phyloP scores from a whole-genome alignment of 2,113 vertebrate species.

The Progne subis region DNA sequence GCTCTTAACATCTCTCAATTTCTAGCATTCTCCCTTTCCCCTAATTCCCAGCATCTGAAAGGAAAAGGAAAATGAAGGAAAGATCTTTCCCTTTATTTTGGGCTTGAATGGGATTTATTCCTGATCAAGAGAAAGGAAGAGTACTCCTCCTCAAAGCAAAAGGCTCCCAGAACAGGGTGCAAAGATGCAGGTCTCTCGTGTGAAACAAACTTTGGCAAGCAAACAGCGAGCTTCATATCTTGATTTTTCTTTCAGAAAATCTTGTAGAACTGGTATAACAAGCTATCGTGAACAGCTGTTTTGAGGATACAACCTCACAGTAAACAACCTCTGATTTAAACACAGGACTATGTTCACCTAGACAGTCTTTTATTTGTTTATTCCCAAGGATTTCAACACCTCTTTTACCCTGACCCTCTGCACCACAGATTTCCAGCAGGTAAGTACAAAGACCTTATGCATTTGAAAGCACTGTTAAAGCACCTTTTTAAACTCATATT shows the following conservation, averaged over 20 bases:
- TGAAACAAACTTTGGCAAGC: not conserved
- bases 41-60: not conserved
- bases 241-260: slow-evolving; percentile 40
- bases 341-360: not conserved
- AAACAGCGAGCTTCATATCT: not conserved
- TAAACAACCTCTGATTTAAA: slow-evolving; percentile 22
- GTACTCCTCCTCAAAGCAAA: not conserved
- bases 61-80: not conserved
- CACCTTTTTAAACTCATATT: not conserved
- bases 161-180: not conserved
- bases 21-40: not conserved
- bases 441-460: not conserved
- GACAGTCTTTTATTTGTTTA: not conserved
- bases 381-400: not conserved
- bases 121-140: not conserved
- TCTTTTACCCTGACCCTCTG: not conserved
- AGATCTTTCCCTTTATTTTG: not conserved
- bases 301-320: not conserved
- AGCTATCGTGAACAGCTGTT: slow-evolving; percentile 38
- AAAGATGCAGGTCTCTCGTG: not conserved
- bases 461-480: not conserved
- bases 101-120: not conserved
- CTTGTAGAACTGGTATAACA: slow-evolving; percentile 34
- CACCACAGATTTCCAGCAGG: not conserved
- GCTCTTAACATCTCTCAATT: not conserved